Conservation (phyloP, 2,888 invertebrate genomes). For the Neelides folsomi region DNA sequence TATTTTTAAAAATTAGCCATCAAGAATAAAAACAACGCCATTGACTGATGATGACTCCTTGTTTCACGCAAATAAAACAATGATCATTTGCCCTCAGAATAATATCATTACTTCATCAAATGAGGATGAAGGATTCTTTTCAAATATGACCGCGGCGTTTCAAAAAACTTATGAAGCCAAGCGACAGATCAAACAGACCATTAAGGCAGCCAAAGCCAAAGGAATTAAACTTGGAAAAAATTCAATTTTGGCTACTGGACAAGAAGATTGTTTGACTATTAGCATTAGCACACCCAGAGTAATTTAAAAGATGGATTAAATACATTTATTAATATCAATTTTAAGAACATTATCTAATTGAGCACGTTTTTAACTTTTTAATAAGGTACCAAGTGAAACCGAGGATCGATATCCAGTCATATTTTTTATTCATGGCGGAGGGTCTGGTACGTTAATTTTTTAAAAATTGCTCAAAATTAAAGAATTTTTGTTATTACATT, state of each 20-base stretch:
- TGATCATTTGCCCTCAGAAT: conserved; percentile 2
- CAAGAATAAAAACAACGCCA: background rate
- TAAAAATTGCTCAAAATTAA: too few relatives aligned
- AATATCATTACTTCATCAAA: background rate
- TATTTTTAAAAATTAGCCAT: background rate
- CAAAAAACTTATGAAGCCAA: background rate
- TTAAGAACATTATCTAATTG: too few relatives aligned
- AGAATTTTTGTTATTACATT: too few relatives aligned
- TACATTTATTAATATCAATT: too few relatives aligned
- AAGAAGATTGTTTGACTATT: conserved; percentile 7
- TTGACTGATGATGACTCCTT: background rate
- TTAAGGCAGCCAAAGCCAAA: background rate
- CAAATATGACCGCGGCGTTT: background rate
- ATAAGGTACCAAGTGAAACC: background rate
- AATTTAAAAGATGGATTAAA: too few relatives aligned
- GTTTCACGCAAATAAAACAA: conserved; percentile 1
- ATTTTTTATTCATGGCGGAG: conserved; percentile 17
- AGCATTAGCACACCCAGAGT: background rate
- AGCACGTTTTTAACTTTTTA: too few relatives aligned
- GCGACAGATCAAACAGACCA: background rate
- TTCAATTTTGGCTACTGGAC: background rate
- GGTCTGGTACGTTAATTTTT: background rate
- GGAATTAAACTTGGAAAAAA: background rate
- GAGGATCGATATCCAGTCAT: conserved; percentile 11
- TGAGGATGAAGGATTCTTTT: background rate